A percentile compares a stretch with the other conserved stretches of the same genome.
Conservation (phyloP, 2,113 vertebrate genomes). For the Lucifuga dentata region DNA sequence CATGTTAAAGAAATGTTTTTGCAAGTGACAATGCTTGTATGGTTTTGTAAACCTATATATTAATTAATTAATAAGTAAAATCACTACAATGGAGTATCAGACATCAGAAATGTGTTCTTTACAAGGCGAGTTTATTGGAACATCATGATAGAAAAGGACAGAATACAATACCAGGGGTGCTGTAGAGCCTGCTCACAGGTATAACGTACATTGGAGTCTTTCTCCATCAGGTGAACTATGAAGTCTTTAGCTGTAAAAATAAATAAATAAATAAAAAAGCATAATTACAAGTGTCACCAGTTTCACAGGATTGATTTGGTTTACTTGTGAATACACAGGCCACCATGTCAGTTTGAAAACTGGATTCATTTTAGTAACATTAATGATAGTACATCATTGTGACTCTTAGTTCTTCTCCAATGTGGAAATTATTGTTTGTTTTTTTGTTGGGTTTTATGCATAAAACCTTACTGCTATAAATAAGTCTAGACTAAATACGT, state of each 20-base stretch:
- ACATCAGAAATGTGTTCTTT: neutral
- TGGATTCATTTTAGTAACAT: too few relatives aligned
- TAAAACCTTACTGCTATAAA: too few relatives aligned
- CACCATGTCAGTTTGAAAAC: too few relatives aligned
- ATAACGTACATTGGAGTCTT: slow-evolving; percentile 89
- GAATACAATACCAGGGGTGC: slow-evolving; percentile 91
- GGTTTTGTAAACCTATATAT: neutral
- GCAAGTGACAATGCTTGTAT: neutral
- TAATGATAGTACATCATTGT: too few relatives aligned
- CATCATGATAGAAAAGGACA: neutral
- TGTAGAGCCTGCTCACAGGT: slow-evolving; percentile 96
- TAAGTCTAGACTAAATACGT: too few relatives aligned
- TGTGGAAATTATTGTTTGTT: too few relatives aligned
- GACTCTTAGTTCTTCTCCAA: too few relatives aligned
- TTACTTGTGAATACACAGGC: too few relatives aligned
- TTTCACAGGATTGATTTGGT: too few relatives aligned
- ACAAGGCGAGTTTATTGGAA: slow-evolving; percentile 1
- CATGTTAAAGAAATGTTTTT: too few relatives aligned
- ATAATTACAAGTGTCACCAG: neutral
- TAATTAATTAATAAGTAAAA: neutral
- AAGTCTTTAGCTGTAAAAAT: slow-evolving; percentile 93
- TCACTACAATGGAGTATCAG: neutral
- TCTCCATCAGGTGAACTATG: slow-evolving; percentile 96
- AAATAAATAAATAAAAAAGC: neutral
- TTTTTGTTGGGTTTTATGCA: too few relatives aligned